Conservation (phyloP, 2,888 invertebrate species). For the Monopis laevigella region DNA sequence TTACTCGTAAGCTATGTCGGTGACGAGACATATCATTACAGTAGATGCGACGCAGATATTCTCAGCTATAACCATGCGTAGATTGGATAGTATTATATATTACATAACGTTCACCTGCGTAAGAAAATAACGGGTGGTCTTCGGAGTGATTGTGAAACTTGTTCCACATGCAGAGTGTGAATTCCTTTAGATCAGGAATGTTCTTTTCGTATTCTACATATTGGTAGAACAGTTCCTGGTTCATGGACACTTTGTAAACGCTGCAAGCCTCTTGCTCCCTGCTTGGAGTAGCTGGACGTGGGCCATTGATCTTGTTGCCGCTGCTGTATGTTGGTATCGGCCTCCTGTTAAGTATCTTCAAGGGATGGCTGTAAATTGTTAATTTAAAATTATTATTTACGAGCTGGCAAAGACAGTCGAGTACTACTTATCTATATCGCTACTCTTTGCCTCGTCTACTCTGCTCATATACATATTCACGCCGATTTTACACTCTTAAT, state of each 20-base stretch:
- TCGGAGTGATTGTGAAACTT: slow-evolving; percentile 84
- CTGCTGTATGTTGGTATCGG: slow-evolving; percentile 22
- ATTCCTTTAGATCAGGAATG: slow-evolving; percentile 81
- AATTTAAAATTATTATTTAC: no score
- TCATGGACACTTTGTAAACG: slow-evolving; percentile 75
- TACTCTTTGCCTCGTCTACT: no score
- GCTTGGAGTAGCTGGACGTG: slow-evolving; percentile 24
- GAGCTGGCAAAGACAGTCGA: no score
- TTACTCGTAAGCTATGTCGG: no score
- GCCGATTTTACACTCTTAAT: no score
- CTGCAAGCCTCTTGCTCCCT: slow-evolving; percentile 66
- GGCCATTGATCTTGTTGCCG: slow-evolving; percentile 28
- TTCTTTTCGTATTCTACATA: slow-evolving; percentile 78
- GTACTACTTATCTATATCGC: no score
- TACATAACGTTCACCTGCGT: slow-evolving; percentile 83
- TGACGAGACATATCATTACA: no score
- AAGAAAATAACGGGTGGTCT: slow-evolving; percentile 85
- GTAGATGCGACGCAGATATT: no score
- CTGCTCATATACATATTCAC: no score
- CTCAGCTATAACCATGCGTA: no score
- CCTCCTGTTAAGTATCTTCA: slow-evolving; percentile 46
- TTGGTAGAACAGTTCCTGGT: slow-evolving; percentile 74
- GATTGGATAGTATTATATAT: no score
- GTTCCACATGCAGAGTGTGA: slow-evolving; percentile 85
- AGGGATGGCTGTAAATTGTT: slow-evolving; percentile 29